Evolutionary conservation across 1,140 invertebrate species (phyloP), one percentile per base, ranked within the genome.

Genomic region (Hyposmocoma kahamanoa): DNA sequence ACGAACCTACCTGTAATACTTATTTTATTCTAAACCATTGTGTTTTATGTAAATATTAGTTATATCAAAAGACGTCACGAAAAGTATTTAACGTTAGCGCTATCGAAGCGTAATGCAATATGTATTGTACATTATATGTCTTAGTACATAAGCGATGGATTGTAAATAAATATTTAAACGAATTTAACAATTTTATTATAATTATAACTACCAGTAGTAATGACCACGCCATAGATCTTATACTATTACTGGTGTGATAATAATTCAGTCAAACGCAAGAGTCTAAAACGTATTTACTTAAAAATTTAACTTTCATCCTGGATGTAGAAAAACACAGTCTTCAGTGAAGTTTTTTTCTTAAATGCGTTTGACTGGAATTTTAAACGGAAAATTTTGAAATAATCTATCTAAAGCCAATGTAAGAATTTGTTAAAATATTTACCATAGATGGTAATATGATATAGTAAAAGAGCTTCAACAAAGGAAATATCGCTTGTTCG

Each of bases 81-180:
- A 39, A 42, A 30, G 28, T 44, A n/a, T 26, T 39, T 36, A 22
- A 49, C 18, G 30, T 42, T 53, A 47, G 46, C 48, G 41, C 44
- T 45, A 11, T 15, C 22, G 34, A 38, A 32, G 45, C 48, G 42
- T 36, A 34, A 20, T 49, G 72, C 70, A 80, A 77, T 77, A 78
- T 76, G 58, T 72, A 68, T 62, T 67, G 56, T 79, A 67, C 52
- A 59, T 53, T 59, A 44, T 72, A 73, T 42, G 72, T 50, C 54
- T 30, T 59, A 58, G 64, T 38, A 56, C 48, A 59, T 50, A 50
- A 26, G 22, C 15, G 32, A 39, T 43, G 32, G 58, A 67, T 56
- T 83, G 79, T 83, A 83, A 60, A 83, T 77, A 83, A 62, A 72
- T 77, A 77, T 75, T 79, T 83, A 77, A 83, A 83, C 77, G 79